phyloP scores from a whole-genome alignment of 35 echinoderm and acorn worm species.

The Heliocidaris tuberculata region DNA sequence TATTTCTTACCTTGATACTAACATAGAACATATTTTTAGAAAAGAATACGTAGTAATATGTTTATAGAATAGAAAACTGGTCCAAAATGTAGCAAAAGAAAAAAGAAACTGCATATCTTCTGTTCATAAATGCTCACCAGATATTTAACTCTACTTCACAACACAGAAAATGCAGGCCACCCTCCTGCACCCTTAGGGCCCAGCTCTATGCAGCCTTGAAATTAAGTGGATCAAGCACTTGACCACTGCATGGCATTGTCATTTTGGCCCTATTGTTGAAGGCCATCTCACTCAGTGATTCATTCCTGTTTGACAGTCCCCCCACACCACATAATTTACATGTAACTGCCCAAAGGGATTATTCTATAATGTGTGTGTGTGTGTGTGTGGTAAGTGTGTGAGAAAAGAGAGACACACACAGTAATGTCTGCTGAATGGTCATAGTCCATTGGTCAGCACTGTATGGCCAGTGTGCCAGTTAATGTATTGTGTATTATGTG shows the following conservation, averaged over 20 bases:
- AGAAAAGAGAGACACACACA: background rate
- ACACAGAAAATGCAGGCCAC: background rate
- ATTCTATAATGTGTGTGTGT: background rate
- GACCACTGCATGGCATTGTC: conserved; percentile 2
- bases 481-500: background rate
- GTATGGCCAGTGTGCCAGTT: background rate
- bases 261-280: conserved; percentile 1
- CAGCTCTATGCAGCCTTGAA: conserved; percentile 1
- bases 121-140: background rate
- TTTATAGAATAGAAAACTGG: too few species aligned
- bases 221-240: conserved; percentile 30
- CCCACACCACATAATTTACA: background rate
- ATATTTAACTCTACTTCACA: background rate
- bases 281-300: background rate
- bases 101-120: background rate
- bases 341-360: conserved; percentile 9
- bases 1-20: too few species aligned
- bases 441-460: conserved; percentile 2
- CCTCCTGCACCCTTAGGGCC: background rate
- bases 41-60: too few species aligned
- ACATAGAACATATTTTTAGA: too few species aligned
- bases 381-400: background rate
- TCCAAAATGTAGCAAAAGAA: too few species aligned
- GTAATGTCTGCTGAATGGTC: background rate
- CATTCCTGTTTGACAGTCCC: background rate